Evolutionary conservation across 2,113 vertebrate species (phyloP).

Genomic region (Eulemur macaco): DNA sequence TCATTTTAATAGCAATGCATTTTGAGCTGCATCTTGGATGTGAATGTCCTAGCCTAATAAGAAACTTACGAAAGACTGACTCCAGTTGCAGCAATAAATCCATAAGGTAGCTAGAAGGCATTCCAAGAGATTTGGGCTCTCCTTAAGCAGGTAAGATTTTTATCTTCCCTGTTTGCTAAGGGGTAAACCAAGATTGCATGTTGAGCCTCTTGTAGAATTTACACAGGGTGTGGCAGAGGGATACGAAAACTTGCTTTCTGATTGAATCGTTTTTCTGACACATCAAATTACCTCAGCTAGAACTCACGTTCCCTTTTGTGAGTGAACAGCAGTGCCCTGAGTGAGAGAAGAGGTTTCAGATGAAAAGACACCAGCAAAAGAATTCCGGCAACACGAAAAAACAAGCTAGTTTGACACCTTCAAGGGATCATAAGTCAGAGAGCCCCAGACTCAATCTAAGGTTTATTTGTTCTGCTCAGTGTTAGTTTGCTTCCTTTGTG

Average conservation of each 20-base stretch:
- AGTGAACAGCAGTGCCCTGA: not conserved
- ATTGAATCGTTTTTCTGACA: conserved; percentile 1
- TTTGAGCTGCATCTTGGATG: not conserved
- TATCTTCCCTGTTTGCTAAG: not conserved
- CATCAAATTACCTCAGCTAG: not conserved
- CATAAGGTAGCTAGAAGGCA: not conserved
- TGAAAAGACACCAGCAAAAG: no score
- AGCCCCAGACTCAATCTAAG: not conserved
- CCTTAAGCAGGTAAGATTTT: not conserved
- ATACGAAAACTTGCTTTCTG: not conserved
- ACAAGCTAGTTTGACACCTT: no score
- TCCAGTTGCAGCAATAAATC: not conserved
- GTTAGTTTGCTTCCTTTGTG: not conserved
- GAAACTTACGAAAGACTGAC: not conserved
- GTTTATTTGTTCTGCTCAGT: not conserved
- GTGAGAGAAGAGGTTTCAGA: no score
- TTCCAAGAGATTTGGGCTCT: not conserved
- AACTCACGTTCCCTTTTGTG: not conserved
- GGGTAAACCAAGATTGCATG: not conserved
- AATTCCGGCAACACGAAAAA: no score
- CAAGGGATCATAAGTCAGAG: not conserved
- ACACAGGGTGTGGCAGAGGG: not conserved
- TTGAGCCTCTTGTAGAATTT: not conserved
- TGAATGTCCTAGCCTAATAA: not conserved
- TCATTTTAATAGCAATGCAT: not conserved